Percentiles rank a stretch among this genome's conserved stretches.
These are phyloP conservation scores for Lepidocolaptes lacrymiger DNA, from an alignment of 2,797 vertebrate genomes.

Conservation along the genomic window DNA sequence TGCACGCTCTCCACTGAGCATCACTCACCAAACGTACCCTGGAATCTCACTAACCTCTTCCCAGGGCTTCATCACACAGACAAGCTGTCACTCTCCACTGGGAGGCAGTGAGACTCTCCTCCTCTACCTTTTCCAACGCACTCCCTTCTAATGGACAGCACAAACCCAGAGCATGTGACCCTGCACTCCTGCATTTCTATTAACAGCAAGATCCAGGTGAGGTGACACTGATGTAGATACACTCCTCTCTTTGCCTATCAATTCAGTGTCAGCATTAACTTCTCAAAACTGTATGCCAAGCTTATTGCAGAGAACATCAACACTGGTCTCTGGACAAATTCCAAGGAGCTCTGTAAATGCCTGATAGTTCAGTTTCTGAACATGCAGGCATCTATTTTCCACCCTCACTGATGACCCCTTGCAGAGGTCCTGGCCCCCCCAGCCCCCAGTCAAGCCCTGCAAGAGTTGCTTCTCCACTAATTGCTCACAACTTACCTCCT, in stretches of 20 bases:
- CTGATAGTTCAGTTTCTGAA: neutral
- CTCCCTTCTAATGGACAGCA: neutral
- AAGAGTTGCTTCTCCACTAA: neutral
- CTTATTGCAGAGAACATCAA: neutral
- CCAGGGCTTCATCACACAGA: neutral
- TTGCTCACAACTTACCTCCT: neutral
- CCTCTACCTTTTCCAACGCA: neutral
- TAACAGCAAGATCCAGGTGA: neutral
- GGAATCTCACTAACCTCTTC: neutral
- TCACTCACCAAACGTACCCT: neutral
- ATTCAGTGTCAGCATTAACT: neutral
- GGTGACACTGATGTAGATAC: neutral
- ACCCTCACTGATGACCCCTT: rapidly evolving
- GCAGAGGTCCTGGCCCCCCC: rapidly evolving
- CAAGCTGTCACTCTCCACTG: neutral
- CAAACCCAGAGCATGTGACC: neutral
- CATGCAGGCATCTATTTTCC: neutral
- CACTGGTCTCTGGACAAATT: neutral
- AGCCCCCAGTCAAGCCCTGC: neutral
- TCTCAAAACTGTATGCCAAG: neutral
- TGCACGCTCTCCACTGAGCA: neutral
- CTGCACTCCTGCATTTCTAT: neutral
- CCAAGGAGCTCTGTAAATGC: neutral
- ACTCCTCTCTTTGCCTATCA: neutral
- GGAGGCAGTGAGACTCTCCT: constrained; percentile 10